phyloP scores from a whole-genome alignment of 2,888 invertebrate species.

The Tiliacea citrago region DNA sequence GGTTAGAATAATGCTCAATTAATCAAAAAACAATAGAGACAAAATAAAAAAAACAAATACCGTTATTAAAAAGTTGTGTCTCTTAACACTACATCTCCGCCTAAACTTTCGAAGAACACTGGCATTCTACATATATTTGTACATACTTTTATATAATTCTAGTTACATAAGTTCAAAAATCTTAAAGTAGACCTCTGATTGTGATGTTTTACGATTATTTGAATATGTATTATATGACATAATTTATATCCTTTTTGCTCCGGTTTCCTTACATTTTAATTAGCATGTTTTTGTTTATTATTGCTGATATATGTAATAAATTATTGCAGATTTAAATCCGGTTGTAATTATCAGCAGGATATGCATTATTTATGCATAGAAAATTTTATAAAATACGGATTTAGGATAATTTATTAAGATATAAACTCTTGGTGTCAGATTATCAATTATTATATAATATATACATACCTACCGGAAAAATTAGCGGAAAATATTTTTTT shows the following conservation, averaged over 20 bases:
- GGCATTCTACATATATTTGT: neutral
- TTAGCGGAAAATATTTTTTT: too few species aligned
- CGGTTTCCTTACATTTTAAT: slow-evolving; percentile 35
- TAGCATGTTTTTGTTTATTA: slow-evolving; percentile 21
- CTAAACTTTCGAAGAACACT: slow-evolving; percentile 1
- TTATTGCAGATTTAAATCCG: slow-evolving; percentile 3
- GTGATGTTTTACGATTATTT: neutral
- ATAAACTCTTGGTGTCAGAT: too few species aligned
- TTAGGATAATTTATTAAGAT: too few species aligned
- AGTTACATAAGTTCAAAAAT: slow-evolving; percentile 6
- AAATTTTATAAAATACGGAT: neutral
- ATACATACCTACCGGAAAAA: too few species aligned
- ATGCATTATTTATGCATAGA: neutral
- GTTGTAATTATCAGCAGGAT: neutral
- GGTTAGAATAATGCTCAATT: neutral
- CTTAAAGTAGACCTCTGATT: neutral
- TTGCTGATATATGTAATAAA: slow-evolving; percentile 24
- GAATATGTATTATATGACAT: slow-evolving; percentile 20
- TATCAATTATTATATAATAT: too few species aligned
- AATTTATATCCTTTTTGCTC: slow-evolving; percentile 19
- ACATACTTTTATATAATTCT: slow-evolving; percentile 27
- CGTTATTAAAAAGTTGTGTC: neutral
- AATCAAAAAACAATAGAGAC: neutral
- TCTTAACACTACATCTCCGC: slow-evolving; percentile 6
- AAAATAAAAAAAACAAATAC: neutral